Base-by-base conservation (phyloP, 2,113 vertebrate species). In the Pterocles gutturalis region DNA sequence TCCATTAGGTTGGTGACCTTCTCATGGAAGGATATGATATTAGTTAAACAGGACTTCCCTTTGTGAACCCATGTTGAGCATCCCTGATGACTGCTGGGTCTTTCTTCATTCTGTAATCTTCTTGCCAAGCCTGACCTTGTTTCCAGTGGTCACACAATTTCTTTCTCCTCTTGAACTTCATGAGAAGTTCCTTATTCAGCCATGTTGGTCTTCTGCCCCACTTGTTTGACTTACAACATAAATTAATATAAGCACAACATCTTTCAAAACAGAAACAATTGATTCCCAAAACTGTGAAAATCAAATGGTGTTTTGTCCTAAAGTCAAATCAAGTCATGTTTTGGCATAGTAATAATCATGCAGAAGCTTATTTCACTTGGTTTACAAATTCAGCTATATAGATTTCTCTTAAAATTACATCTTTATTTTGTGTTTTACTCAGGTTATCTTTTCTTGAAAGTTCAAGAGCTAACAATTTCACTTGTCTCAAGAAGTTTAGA, bases 51-150 rank as follows among this genome's bases (percentile, higher is more conserved):
- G 17, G 17, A 67, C 24, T 66, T 77, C 9, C 6, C 6, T 45
- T 73, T 46, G 49, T 55, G 51, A 64, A 67, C 25, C 9, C 13
- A 13, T 58, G 41, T 55, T 82, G n/a, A 57, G 13, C 33, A 10
- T 45, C 24, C 20, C 34, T 41, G 5, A 24, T 26, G 24, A 36
- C 31, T 78, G 13, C 14, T 67, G 24, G 7, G 33, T 57, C 10
- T 79, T 79, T 5, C 24, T 48, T 83, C 9, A 28, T 17, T 94
- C 21, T 61, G 29, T 57, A 69, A 9, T 55, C 18, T 65, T 48
- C 13, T 11, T 2, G 0, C 1, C 1, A 65, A 87, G 5, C 29
- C 17, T 16, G 24, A 65, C 12, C 29, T 70, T 13, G 26, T 17
- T 64, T 65, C 13, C 49, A 83, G 7, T 55, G 46, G 53, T 24